phyloP scores from a whole-genome alignment of 2,888 invertebrate genomes.

The Drosophila vallismaia region DNA sequence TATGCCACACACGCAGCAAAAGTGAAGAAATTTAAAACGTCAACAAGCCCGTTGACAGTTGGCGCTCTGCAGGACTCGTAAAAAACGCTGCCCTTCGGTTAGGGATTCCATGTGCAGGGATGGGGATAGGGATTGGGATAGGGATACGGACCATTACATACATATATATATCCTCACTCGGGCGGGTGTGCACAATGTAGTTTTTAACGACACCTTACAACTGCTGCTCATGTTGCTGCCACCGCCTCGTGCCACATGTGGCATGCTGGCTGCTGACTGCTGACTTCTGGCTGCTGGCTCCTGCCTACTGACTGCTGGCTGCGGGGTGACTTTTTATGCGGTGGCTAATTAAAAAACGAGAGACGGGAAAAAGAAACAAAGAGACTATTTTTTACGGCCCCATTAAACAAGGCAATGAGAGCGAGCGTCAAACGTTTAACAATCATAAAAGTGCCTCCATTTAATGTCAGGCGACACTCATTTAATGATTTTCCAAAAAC shows the following conservation, averaged over 20 bases:
- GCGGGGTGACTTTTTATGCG: constrained; percentile 68
- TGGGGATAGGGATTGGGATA: neutral
- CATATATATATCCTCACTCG: constrained; percentile 6
- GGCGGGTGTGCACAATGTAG: constrained; percentile 41
- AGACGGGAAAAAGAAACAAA: constrained; percentile 25
- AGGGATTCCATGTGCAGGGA: neutral
- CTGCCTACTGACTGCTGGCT: constrained; percentile 12
- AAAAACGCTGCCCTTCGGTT: constrained; percentile 41
- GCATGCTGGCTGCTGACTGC: constrained; percentile 57
- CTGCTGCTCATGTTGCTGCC: constrained; percentile 43
- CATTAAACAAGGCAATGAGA: constrained; percentile 42
- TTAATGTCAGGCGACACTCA: constrained; percentile 13
- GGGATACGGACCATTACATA: neutral
- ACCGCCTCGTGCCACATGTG: constrained; percentile 63
- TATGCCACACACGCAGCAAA: constrained; percentile 31
- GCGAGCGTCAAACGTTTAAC: constrained; percentile 66
- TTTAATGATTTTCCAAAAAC: constrained; percentile 38
- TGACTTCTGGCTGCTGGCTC: constrained; percentile 12
- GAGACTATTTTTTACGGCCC: constrained; percentile 39
- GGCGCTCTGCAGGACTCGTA: constrained; percentile 64
- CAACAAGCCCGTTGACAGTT: constrained; percentile 67
- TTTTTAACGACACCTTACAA: constrained; percentile 71
- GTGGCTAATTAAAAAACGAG: constrained; percentile 75
- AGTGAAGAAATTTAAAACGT: constrained; percentile 53
- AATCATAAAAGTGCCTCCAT: constrained; percentile 52